Base-by-base conservation (phyloP, 1,140 invertebrate species). In the Battus philenor region DNA sequence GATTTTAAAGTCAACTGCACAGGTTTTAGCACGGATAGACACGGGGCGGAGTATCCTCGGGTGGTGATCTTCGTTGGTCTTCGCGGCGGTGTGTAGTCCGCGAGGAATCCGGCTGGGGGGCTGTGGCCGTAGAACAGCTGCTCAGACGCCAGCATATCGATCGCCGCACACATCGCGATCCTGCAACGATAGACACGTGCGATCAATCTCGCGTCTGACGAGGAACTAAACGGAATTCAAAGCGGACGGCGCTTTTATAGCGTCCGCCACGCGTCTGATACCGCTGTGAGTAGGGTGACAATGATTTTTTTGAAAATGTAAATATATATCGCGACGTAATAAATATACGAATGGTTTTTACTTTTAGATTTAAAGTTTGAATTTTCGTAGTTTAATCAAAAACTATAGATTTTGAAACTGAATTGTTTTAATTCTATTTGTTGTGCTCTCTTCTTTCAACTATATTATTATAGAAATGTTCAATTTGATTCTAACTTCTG, bases 71-170 rank as follows among this genome's bases (percentile, higher is more conserved):
- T 83, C 0, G 54, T 55, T 2, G 65, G 70, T 56, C 72, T 53
- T 44, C 70, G 49, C 29, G 64, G 67, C 31, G 77, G 70, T 3
- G 76, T 77, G 67, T 88, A 90, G 63, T 89, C 88, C 47, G 85
- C 65, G 31, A 90, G 72, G 69, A 90, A 90, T 54, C 88, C 87
- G 45, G 89, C 87, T 16, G 89, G 90, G 26, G 89, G 90, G 69
- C 89, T 91, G 83, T 88, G 88, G 47, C 87, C 90, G 86, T 91
- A 93, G 55, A 91, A 88, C 30, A 91, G 88, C 50, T 90, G 91
- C 69, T 92, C 91, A 10, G 91, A 90, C 47, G 91, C 88, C 72
- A 92, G 78, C 87, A 91, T 90, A 44, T 85, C 81, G 56, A 85
- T 78, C 17, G 80, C 80, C n/a, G 81, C 76, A 34, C 76, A 80